Evolutionary conservation across 2,113 vertebrate species (phyloP).

Genomic region (Heterocephalus glaber): DNA sequence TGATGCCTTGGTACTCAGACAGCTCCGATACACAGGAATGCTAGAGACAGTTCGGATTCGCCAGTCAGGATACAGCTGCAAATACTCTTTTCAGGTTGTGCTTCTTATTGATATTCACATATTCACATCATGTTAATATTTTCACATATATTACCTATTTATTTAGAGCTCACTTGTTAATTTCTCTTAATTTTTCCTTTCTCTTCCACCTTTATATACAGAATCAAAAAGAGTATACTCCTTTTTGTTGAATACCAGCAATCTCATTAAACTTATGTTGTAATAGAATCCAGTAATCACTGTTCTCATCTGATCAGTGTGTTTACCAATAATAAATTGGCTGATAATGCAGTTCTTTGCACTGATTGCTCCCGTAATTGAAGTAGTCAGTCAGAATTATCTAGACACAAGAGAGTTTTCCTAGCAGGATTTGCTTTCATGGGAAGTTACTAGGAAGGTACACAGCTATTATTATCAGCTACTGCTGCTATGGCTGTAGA

Average conservation of each 20-base stretch:
- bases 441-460: conserved; percentile 38
- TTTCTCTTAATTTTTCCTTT: conserved; percentile 33
- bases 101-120: neutral
- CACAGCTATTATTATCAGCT: conserved; percentile 1
- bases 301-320: neutral
- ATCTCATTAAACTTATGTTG: neutral
- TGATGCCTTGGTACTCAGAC: conserved; percentile 94
- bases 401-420: conserved; percentile 8
- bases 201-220: neutral
- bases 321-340: neutral
- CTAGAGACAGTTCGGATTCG: conserved; percentile 97
- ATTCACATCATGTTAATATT: conserved; percentile 42
- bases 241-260: neutral
- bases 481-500: neutral
- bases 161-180: neutral
- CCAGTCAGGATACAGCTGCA: conserved; percentile 97
- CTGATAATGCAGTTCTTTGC: neutral
- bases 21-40: conserved; percentile 98
- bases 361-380: neutral
- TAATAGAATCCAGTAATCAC: neutral
- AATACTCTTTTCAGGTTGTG: conserved; percentile 95
- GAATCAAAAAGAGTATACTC: conserved; percentile 28
- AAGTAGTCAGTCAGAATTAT: conserved; percentile 9
- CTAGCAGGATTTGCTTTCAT: conserved; percentile 54
- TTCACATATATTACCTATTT: neutral